Evolutionary conservation across 2,888 invertebrate genomes (phyloP).

Genomic region (Trichogramma evanescens): DNA sequence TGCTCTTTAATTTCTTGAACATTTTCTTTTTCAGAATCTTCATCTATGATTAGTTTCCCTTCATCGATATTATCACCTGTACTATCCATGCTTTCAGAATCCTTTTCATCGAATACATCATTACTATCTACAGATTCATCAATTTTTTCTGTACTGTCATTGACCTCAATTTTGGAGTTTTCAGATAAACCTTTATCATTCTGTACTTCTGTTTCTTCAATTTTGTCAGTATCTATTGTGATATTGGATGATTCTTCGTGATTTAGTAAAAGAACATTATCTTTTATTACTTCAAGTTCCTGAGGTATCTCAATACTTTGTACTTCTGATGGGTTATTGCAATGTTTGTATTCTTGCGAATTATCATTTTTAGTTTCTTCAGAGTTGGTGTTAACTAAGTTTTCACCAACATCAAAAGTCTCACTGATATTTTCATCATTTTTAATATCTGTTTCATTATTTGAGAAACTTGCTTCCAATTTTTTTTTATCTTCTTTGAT

Average conservation of each 20-base stretch:
- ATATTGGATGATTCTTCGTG: too few species aligned
- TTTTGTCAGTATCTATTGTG: neutral
- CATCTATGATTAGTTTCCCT: neutral
- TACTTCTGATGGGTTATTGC: too few species aligned
- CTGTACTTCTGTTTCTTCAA: neutral
- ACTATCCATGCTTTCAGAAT: neutral
- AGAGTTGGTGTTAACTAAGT: neutral
- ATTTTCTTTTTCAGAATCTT: conserved; percentile 16
- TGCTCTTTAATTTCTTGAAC: conserved; percentile 15
- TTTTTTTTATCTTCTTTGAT: neutral
- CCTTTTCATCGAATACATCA: too few species aligned
- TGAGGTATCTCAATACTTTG: too few species aligned
- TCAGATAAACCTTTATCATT: neutral
- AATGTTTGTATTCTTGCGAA: neutral
- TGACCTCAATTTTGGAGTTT: neutral
- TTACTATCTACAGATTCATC: neutral
- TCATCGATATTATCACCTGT: conserved; percentile 7
- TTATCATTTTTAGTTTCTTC: neutral
- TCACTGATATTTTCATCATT: neutral
- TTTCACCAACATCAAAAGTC: neutral
- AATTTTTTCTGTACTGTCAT: neutral
- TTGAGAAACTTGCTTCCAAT: neutral
- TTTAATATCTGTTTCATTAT: neutral
- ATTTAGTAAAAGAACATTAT: too few species aligned
- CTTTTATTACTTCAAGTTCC: too few species aligned